Percentiles rank a stretch among this genome's conserved stretches.
phyloP scores from a whole-genome alignment of 92 coral and sea anemone genomes.

The Umimayanthus chanpuru region DNA sequence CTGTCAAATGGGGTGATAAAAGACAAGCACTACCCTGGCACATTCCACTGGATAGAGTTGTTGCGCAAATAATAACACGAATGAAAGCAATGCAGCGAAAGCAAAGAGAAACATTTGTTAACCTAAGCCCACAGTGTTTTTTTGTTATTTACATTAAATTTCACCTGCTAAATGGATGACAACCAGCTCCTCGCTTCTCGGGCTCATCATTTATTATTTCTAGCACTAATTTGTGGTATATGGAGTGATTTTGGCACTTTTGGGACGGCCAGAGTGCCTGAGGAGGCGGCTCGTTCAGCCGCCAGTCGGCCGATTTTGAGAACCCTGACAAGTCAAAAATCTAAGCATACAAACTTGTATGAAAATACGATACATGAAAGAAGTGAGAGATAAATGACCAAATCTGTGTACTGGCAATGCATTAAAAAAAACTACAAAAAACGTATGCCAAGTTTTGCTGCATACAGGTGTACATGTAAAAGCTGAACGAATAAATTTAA shows the following conservation, averaged over 20 bases:
- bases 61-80: conserved; percentile 1
- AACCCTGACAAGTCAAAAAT: no score
- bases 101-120: conserved; percentile 12
- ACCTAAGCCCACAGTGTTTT: conserved; percentile 21
- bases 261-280: neutral
- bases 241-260: neutral
- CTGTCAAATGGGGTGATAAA: conserved; percentile 8
- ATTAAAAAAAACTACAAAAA: no score
- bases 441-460: no score
- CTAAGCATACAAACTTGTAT: no score
- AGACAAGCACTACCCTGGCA: conserved; percentile 15
- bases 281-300: no score
- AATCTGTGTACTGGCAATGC: no score
- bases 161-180: neutral
- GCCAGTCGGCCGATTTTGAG: neutral
- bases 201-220: conserved; percentile 3
- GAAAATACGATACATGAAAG: no score
- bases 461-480: no score
- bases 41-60: no score
- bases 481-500: no score
- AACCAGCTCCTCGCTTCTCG: neutral
- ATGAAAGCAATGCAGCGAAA: neutral
- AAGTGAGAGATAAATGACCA: no score
- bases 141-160: conserved; percentile 1
- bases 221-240: neutral